A percentile compares a stretch with the other conserved stretches of the same genome.
phyloP scores from a whole-genome alignment of 2,888 invertebrate species.

The Drosophila eohydei region DNA sequence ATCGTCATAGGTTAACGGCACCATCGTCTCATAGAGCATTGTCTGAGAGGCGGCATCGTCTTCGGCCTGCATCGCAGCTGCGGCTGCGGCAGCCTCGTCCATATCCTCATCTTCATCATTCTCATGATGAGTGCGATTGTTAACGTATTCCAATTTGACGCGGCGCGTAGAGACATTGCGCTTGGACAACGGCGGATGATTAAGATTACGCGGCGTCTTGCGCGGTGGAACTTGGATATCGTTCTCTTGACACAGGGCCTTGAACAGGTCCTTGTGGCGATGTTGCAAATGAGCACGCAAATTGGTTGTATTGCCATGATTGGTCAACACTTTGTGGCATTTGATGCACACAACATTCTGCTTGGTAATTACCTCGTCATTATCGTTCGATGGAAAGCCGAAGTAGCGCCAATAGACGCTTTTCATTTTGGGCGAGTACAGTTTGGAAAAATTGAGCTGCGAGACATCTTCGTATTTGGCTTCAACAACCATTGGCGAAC shows the following conservation, averaged over 20 bases:
- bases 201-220: constrained; percentile 67
- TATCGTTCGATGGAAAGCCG: constrained; percentile 84
- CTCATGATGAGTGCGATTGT: constrained; percentile 51
- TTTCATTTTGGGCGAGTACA: constrained; percentile 84
- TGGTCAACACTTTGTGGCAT: constrained; percentile 82
- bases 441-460: constrained; percentile 80
- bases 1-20: constrained; percentile 83
- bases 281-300: constrained; percentile 83
- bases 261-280: constrained; percentile 82
- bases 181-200: constrained; percentile 60
- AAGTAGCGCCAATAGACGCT: constrained; percentile 85
- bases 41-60: constrained; percentile 77
- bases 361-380: constrained; percentile 83
- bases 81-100: constrained; percentile 69
- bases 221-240: constrained; percentile 82
- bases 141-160: constrained; percentile 61
- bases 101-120: constrained; percentile 69
- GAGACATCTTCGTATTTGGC: constrained; percentile 73
- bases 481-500: constrained; percentile 62
- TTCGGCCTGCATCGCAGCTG: constrained; percentile 74
- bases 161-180: constrained; percentile 53
- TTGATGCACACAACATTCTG: constrained; percentile 83
- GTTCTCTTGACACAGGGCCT: constrained; percentile 77
- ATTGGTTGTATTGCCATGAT: constrained; percentile 84
- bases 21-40: constrained; percentile 80